Percentiles rank a stretch among this genome's conserved stretches.
Conservation (phyloP, 2,888 invertebrate species). For the Lycia hirtaria region DNA sequence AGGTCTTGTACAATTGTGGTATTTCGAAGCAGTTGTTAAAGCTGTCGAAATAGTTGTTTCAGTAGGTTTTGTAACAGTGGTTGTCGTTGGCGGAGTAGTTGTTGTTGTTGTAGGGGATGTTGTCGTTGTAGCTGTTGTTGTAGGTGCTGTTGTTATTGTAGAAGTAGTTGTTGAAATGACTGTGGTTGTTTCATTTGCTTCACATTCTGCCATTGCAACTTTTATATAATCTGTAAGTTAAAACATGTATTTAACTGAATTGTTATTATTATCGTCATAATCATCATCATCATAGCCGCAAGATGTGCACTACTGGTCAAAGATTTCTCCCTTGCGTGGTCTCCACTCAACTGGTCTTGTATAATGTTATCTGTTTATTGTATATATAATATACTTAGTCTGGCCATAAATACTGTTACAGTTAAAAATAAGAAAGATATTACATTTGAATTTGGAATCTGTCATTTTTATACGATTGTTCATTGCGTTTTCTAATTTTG, state of each 20-base stretch:
- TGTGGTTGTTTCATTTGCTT: conserved; percentile 11
- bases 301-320: too few species aligned
- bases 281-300: too few species aligned
- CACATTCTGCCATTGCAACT: conserved; percentile 23
- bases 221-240: conserved; percentile 29
- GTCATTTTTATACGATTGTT: too few species aligned
- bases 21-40: conserved; percentile 6
- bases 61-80: not conserved
- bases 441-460: too few species aligned
- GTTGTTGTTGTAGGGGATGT: conserved; percentile 9
- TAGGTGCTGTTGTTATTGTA: not conserved
- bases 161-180: conserved; percentile 3
- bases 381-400: too few species aligned
- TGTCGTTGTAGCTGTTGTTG: conserved; percentile 27
- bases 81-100: conserved; percentile 1
- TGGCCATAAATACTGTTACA: too few species aligned
- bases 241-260: not conserved
- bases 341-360: too few species aligned
- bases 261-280: not conserved
- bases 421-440: too few species aligned
- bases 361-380: too few species aligned
- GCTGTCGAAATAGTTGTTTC: not conserved
- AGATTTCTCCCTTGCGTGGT: too few species aligned
- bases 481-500: too few species aligned
- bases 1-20: conserved; percentile 9